Evolutionary conservation across 1,140 invertebrate genomes (phyloP).

Genomic region (Phymastichus coffea): DNA sequence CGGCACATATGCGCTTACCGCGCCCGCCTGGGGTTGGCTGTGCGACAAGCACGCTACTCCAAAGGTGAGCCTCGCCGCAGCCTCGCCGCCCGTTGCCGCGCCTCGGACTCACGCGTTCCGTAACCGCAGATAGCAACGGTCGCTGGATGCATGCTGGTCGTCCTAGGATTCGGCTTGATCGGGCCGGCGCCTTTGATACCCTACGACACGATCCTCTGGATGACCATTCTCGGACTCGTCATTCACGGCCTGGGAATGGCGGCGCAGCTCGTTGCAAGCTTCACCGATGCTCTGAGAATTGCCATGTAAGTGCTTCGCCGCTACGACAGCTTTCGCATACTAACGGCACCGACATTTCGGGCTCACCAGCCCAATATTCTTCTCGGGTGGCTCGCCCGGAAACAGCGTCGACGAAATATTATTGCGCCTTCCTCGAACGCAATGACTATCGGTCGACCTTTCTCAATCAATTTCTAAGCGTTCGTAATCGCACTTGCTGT

Average conservation of each 20-base stretch:
- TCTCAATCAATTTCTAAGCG: too few species aligned
- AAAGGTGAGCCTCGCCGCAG: conserved; percentile 61
- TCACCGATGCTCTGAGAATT: conserved; percentile 75
- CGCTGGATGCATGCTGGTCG: conserved; percentile 67
- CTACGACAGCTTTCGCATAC: too few species aligned
- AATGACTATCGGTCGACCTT: too few species aligned
- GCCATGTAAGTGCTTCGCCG: conserved; percentile 70
- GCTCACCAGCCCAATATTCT: too few species aligned
- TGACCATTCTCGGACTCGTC: conserved; percentile 69
- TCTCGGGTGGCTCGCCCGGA: too few species aligned
- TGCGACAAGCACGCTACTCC: conserved; percentile 70
- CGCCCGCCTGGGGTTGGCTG: conserved; percentile 78
- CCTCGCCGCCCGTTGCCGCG: too few species aligned
- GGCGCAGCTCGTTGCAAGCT: conserved; percentile 78
- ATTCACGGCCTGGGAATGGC: conserved; percentile 78
- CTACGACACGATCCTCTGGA: conserved; percentile 63
- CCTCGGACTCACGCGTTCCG: too few species aligned
- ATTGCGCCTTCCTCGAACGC: too few species aligned
- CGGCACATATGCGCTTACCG: conserved; percentile 78
- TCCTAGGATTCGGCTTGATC: conserved; percentile 68
- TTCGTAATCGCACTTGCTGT: too few species aligned
- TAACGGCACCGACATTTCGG: too few species aligned
- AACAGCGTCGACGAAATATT: too few species aligned
- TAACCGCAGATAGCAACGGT: conserved; percentile 59
- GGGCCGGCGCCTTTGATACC: conserved; percentile 75